Evolutionary conservation across 2,888 invertebrate genomes (phyloP), one percentile per base, ranked within the genome.

Genomic region (Tipula helvola): DNA sequence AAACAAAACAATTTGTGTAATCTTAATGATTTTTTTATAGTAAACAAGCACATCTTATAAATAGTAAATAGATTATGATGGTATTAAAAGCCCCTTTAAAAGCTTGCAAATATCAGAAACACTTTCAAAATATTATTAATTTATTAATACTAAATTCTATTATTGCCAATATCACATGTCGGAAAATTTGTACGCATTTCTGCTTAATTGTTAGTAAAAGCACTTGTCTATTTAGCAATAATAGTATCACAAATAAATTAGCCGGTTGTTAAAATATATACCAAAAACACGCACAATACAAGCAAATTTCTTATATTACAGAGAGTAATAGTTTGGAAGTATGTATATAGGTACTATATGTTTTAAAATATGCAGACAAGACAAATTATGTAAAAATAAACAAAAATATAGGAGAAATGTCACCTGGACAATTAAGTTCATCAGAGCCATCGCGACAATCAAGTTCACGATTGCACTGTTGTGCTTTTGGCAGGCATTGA

Each of bases 371-470:
- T 84, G 84, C 84, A 84, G 39, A 39, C 84, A 84, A 84, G 16
- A 84, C 71, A n/a, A 84, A 39, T 39, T 39, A 39, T 12, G 39
- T 84, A 84, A 84, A 84, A 41, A 84, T 13, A 84, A 84, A 39
- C 84, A 84, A 84, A 39, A 39, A 39, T n/a, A 84, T 84, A n/a
- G 84, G 10, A 39, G 41, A 84, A 39, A 28, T 84, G 28, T 89
- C 91, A 88, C 87, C 86, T 47, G n/a, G 44, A 88, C 93, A 93
- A 88, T 91, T 90, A 0, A 89, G 89, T 90, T 96, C 96, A 89
- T 96, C 96, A 88, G 95, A 95, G 13, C 91, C 92, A 90, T 94
- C 94, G 0, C 92, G 91, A 89, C 95, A 95, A 89, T 95, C 93
- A 0, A 88, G 83, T 3, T 89, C 89, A 7, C 44, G 13, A 86